Conservation (phyloP, 2,888 invertebrate genomes). For the Drosophila merina region DNA sequence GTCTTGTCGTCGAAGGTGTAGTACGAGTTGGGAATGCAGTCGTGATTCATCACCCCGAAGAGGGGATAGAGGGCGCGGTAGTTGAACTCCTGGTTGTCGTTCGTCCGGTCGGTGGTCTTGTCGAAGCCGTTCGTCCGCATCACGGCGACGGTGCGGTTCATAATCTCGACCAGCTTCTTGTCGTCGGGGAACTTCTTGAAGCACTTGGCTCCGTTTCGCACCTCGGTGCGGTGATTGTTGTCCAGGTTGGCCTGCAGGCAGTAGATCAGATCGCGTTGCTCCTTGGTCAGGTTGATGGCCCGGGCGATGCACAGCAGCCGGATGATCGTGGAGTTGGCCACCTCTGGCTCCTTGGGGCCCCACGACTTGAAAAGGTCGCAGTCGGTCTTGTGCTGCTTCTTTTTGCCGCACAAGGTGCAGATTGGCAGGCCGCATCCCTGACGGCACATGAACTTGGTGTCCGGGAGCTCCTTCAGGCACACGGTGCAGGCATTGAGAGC, state of each 20-base stretch:
- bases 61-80: slow-evolving; percentile 88
- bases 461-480: slow-evolving; percentile 86
- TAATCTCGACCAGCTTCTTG: slow-evolving; percentile 80
- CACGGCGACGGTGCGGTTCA: slow-evolving; percentile 83
- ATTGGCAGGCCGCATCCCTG: slow-evolving; percentile 88
- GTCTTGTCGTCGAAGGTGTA: slow-evolving; percentile 87
- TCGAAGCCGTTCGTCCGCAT: slow-evolving; percentile 83
- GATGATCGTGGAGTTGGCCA: slow-evolving; percentile 81
- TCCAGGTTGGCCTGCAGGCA: slow-evolving; percentile 83
- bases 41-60: slow-evolving; percentile 89
- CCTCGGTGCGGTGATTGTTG: slow-evolving; percentile 81
- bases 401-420: slow-evolving; percentile 88
- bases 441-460: slow-evolving; percentile 85
- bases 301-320: slow-evolving; percentile 80
- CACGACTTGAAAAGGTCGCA: slow-evolving; percentile 87
- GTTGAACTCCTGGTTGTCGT: slow-evolving; percentile 82
- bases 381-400: slow-evolving; percentile 86
- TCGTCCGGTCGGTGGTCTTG: slow-evolving; percentile 77
- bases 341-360: slow-evolving; percentile 85
- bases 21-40: slow-evolving; percentile 89
- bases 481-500: slow-evolving; percentile 87
- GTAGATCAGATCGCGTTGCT: slow-evolving; percentile 81
- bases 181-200: slow-evolving; percentile 83
- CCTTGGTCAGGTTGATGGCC: slow-evolving; percentile 80
- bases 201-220: slow-evolving; percentile 79